Conservation (phyloP, 2,797 vertebrate genomes). For the Typhlichthys eigenmanni region DNA sequence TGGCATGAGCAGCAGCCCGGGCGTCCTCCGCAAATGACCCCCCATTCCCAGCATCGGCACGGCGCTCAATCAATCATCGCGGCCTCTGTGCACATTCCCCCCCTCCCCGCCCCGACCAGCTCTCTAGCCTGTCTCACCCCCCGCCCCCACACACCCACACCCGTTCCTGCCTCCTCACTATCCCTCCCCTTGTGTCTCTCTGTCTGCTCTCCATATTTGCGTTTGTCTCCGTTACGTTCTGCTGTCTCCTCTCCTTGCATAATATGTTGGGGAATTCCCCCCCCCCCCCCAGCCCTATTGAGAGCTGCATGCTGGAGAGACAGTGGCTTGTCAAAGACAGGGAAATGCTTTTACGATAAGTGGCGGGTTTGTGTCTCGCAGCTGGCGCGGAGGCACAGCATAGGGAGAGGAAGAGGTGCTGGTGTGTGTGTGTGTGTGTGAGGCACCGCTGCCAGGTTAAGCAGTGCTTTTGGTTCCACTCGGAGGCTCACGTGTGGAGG, state of each 20-base stretch:
- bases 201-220: constrained; percentile 32
- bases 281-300: constrained; percentile 37
- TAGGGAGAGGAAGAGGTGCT: constrained; percentile 41
- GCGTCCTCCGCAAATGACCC: constrained; percentile 74
- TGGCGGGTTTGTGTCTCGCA: constrained; percentile 65
- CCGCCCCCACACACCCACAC: constrained; percentile 11
- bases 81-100: constrained; percentile 33
- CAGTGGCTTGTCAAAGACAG: constrained; percentile 63
- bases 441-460: constrained; percentile 60
- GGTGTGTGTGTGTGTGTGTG: constrained; percentile 19
- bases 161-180: not conserved
- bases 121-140: not conserved
- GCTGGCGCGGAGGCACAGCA: constrained; percentile 64
- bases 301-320: constrained; percentile 27
- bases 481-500: constrained; percentile 35
- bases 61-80: constrained; percentile 75
- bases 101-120: constrained; percentile 6
- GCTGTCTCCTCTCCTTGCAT: constrained; percentile 29
- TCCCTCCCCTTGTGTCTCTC: not conserved
- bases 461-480: constrained; percentile 59
- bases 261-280: constrained; percentile 3
- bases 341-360: constrained; percentile 75
- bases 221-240: constrained; percentile 3
- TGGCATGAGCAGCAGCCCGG: constrained; percentile 52
- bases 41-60: constrained; percentile 66